A percentile compares a stretch with the other conserved stretches of the same genome.
phyloP scores from a whole-genome alignment of 2,113 vertebrate species.

The Rhinopithecus roxellana region DNA sequence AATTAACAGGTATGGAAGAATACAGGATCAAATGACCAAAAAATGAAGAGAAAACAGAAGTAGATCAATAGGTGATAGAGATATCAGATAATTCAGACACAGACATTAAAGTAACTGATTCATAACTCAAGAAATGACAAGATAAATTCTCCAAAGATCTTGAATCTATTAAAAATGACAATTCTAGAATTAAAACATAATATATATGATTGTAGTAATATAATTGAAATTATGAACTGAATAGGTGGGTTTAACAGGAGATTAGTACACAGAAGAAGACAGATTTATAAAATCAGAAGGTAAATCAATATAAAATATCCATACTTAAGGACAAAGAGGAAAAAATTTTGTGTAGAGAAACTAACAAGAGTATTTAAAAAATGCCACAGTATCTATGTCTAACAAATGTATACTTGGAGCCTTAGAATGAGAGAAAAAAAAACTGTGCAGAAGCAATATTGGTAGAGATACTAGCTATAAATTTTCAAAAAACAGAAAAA shows the following conservation, averaged over 20 bases:
- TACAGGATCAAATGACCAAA: not conserved
- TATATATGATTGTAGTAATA: not conserved
- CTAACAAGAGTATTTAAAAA: not conserved
- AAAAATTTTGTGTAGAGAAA: not conserved
- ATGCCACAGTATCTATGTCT: not conserved
- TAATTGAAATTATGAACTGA: not conserved
- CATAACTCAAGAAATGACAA: not conserved
- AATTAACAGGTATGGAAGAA: not conserved
- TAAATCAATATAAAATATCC: not conserved
- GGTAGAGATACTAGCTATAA: not conserved
- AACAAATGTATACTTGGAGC: not conserved
- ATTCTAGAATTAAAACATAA: not conserved
- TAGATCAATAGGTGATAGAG: not conserved
- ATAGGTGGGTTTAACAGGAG: not conserved
- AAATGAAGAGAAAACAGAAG: not conserved
- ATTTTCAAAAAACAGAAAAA: not conserved
- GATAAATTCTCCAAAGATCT: slow-evolving; percentile 5
- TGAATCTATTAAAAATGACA: not conserved
- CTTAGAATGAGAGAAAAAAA: not conserved
- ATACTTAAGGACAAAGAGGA: not conserved
- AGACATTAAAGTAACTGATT: not conserved
- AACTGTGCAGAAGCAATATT: not conserved
- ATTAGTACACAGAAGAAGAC: not conserved
- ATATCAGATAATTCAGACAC: not conserved
- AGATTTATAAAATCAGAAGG: not conserved